phyloP scores from a whole-genome alignment of 2,797 vertebrate species.

The Epinephelus malabaricus region DNA sequence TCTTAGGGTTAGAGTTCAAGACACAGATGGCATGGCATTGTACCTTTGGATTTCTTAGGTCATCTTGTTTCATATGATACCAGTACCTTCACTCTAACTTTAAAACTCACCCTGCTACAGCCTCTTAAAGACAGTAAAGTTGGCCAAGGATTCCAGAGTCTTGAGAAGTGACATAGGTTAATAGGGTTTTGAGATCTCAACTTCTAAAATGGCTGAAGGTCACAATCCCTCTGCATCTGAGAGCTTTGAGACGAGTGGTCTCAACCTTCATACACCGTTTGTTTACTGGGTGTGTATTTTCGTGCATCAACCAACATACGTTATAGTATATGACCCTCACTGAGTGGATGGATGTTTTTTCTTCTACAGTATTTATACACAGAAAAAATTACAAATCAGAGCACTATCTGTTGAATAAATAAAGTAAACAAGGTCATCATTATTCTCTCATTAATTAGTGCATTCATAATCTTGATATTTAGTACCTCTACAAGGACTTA shows the following conservation, averaged over 20 bases:
- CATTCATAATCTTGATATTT: too few species aligned
- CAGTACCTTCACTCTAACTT: too few species aligned
- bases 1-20: too few species aligned
- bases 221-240: not conserved
- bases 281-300: not conserved
- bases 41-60: too few species aligned
- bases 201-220: not conserved
- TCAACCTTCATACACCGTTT: not conserved
- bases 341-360: not conserved
- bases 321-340: not conserved
- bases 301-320: not conserved
- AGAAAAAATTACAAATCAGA: not conserved
- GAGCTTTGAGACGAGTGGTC: not conserved
- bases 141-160: too few species aligned
- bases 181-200: not conserved
- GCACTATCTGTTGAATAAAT: not conserved
- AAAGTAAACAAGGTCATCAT: not conserved
- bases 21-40: too few species aligned
- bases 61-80: too few species aligned
- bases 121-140: too few species aligned
- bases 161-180: too few species aligned
- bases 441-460: not conserved
- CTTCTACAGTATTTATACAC: not conserved
- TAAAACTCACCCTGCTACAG: too few species aligned
- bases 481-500: too few species aligned